Percentiles rank a stretch among this genome's conserved stretches.
Evolutionary conservation across 1,140 invertebrate species (phyloP).

Genomic region (Melipona quadrifasciata): DNA sequence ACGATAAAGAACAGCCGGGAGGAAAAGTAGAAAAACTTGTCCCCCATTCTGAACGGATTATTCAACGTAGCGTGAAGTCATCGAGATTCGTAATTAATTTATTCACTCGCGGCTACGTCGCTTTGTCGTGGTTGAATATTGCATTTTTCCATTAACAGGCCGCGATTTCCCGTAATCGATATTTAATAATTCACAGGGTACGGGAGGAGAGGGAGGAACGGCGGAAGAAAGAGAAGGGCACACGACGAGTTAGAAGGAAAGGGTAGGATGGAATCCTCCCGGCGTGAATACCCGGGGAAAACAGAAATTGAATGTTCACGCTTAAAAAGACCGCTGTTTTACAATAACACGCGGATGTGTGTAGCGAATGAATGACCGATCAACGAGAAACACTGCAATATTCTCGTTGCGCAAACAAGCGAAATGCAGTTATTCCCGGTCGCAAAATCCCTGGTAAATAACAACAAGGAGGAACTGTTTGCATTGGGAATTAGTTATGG

Average conservation of each 20-base stretch:
- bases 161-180: conserved; percentile 55
- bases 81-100: conserved; percentile 59
- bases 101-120: conserved; percentile 39
- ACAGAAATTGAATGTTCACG: conserved; percentile 50
- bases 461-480: conserved; percentile 24
- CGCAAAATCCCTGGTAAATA: conserved; percentile 19
- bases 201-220: not conserved
- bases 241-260: not conserved
- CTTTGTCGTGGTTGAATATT: conserved; percentile 62
- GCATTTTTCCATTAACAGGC: conserved; percentile 63
- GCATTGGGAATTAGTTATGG: conserved; percentile 26
- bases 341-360: conserved; percentile 23
- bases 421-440: conserved; percentile 18
- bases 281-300: not conserved
- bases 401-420: conserved; percentile 22
- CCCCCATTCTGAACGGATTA: not conserved
- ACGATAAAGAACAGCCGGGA: not conserved
- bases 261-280: not conserved
- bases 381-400: conserved; percentile 15
- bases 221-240: not conserved
- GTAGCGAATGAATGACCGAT: conserved; percentile 30
- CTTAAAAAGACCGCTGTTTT: conserved; percentile 45
- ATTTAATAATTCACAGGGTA: conserved; percentile 55
- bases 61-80: conserved; percentile 27
- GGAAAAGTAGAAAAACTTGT: not conserved